Conservation (phyloP, 2,888 invertebrate species). For the Drosophila phalerata region DNA sequence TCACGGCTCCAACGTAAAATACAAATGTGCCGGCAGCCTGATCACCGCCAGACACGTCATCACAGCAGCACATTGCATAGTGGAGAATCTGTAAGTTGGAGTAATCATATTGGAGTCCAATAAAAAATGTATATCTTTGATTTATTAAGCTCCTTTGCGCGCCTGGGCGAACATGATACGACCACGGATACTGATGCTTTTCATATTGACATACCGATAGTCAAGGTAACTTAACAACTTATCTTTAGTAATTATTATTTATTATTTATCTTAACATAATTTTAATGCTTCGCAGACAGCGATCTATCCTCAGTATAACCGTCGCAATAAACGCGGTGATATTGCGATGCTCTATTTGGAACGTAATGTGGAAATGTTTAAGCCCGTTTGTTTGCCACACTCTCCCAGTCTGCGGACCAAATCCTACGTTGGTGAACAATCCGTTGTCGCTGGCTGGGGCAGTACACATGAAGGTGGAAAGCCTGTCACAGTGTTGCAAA, state of each 20-base stretch:
- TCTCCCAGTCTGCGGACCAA: slow-evolving; percentile 86
- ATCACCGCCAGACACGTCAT: slow-evolving; percentile 88
- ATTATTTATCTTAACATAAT: too few species aligned
- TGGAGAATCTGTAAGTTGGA: slow-evolving; percentile 79
- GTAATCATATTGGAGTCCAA: background rate
- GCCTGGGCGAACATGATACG: slow-evolving; percentile 92
- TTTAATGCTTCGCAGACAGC: slow-evolving; percentile 52
- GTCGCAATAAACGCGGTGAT: slow-evolving; percentile 89
- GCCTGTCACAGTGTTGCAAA: slow-evolving; percentile 88
- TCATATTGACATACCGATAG: slow-evolving; percentile 88
- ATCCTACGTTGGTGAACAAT: slow-evolving; percentile 87
- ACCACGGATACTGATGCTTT: slow-evolving; percentile 87
- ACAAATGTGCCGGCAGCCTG: slow-evolving; percentile 86
- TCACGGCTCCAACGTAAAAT: slow-evolving; percentile 79
- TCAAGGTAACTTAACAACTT: slow-evolving; percentile 67
- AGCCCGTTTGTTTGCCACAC: slow-evolving; percentile 92
- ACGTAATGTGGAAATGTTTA: slow-evolving; percentile 87
- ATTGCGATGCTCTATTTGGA: slow-evolving; percentile 91
- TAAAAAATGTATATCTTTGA: background rate
- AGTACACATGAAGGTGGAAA: slow-evolving; percentile 87
- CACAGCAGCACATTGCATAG: slow-evolving; percentile 87
- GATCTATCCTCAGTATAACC: slow-evolving; percentile 76
- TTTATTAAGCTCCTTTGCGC: slow-evolving; percentile 85
- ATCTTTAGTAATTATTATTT: background rate
- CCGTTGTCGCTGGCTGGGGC: slow-evolving; percentile 91